phyloP scores from a whole-genome alignment of 2,888 invertebrate species.

The Hypomecis punctinalis region DNA sequence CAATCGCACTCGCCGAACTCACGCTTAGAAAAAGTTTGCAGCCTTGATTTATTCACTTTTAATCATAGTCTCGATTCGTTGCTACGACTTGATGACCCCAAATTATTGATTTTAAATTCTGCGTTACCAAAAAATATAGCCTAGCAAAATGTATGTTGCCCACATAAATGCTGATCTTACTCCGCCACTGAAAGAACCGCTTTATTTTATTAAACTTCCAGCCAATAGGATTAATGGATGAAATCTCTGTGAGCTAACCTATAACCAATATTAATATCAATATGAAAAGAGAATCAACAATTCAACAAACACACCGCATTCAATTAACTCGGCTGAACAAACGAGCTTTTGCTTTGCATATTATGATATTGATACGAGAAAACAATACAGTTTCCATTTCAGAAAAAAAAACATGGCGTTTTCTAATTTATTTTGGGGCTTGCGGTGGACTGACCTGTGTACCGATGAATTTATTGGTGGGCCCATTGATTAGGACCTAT shows the following conservation, averaged over 20 bases:
- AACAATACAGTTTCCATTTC: slow-evolving; percentile 8
- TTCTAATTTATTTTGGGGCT: slow-evolving; percentile 5
- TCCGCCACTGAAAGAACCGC: neutral
- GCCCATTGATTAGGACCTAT: neutral
- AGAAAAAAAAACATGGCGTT: slow-evolving; percentile 11
- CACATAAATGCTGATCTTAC: neutral
- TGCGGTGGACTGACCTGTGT: neutral
- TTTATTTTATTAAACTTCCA: neutral
- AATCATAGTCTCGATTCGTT: too few relatives aligned
- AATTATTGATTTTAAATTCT: too few relatives aligned
- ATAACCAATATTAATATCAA: slow-evolving; percentile 15
- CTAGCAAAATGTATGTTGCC: too few relatives aligned
- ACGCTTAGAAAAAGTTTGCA: too few relatives aligned
- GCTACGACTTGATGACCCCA: too few relatives aligned
- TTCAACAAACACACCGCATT: slow-evolving; percentile 11
- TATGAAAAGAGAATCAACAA: slow-evolving; percentile 23
- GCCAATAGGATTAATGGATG: slow-evolving; percentile 12
- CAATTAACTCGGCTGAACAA: slow-evolving; percentile 21
- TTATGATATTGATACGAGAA: slow-evolving; percentile 2
- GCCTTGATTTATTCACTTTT: too few relatives aligned
- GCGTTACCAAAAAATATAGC: too few relatives aligned
- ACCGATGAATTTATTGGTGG: neutral
- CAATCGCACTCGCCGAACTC: too few relatives aligned
- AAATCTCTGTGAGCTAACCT: slow-evolving; percentile 3
- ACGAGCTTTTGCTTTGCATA: slow-evolving; percentile 20